phyloP scores from a whole-genome alignment of 2,888 invertebrate genomes.

The Holacanthella duospinosa region DNA sequence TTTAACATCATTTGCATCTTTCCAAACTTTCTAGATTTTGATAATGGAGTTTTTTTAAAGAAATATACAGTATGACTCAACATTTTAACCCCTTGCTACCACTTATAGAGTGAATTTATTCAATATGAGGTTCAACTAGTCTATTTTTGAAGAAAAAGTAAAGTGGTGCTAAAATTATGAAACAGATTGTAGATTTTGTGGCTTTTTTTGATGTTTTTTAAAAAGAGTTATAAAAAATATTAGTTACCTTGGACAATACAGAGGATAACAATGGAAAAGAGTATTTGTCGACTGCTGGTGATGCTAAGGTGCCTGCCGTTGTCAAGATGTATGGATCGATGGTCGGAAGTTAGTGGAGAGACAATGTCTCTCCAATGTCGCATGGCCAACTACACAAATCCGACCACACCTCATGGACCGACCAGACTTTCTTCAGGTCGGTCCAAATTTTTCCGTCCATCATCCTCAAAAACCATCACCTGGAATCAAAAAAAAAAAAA shows the following conservation, averaged over 20 bases:
- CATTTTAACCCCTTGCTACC: no score
- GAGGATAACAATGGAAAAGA: background rate
- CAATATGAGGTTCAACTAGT: no score
- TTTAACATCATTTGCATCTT: slow-evolving; percentile 12
- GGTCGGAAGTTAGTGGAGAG: background rate
- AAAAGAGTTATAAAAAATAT: no score
- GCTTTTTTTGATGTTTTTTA: no score
- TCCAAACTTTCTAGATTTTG: slow-evolving; percentile 6
- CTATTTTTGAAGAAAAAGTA: no score
- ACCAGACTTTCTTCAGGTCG: background rate
- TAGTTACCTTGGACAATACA: slow-evolving; percentile 6
- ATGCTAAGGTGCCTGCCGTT: background rate
- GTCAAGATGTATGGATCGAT: background rate
- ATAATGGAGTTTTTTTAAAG: no score
- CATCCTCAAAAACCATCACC: slow-evolving; percentile 7
- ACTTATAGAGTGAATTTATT: no score
- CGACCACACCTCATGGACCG: slow-evolving; percentile 2
- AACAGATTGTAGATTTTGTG: no score
- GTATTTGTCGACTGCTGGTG: background rate
- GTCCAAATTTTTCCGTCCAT: background rate
- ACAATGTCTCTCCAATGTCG: background rate
- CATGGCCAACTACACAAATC: background rate
- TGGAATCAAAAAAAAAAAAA: background rate
- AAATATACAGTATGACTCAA: no score
- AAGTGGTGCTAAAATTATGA: no score